phyloP scores from a whole-genome alignment of 2,797 vertebrate species.

The Helostoma temminkii region DNA sequence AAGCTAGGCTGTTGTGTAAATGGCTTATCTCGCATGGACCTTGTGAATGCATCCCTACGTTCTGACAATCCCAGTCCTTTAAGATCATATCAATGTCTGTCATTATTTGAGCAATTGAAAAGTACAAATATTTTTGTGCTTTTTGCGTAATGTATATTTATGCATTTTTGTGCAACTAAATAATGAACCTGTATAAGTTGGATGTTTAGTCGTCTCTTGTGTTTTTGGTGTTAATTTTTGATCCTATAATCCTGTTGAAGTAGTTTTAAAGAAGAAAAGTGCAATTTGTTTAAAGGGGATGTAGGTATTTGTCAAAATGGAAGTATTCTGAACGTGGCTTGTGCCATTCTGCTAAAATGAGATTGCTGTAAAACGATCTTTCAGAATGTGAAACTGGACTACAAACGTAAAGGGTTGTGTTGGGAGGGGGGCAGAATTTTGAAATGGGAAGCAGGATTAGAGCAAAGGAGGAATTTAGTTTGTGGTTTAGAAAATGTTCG shows the following conservation, averaged over 20 bases:
- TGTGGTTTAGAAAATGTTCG: conserved; percentile 85
- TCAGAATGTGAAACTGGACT: conserved; percentile 86
- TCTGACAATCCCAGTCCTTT: conserved; percentile 75
- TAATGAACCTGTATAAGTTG: conserved; percentile 85
- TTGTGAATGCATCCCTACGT: conserved; percentile 80
- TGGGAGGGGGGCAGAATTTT: conserved; percentile 63
- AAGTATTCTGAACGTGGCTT: conserved; percentile 71
- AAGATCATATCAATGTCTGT: conserved; percentile 78
- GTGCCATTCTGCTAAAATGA: conserved; percentile 78
- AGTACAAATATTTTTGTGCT: conserved; percentile 81
- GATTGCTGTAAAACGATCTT: conserved; percentile 78
- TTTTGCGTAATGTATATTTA: conserved; percentile 84
- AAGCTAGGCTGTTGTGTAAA: conserved; percentile 80
- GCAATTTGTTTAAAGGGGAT: conserved; percentile 84
- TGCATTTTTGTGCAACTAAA: conserved; percentile 86
- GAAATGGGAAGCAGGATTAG: conserved; percentile 76
- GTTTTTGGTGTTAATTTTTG: conserved; percentile 83
- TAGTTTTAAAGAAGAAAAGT: conserved; percentile 82
- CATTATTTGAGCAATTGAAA: conserved; percentile 80
- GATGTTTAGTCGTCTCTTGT: conserved; percentile 82
- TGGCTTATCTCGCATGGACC: conserved; percentile 82
- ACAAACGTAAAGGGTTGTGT: conserved; percentile 74
- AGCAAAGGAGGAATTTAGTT: conserved; percentile 80
- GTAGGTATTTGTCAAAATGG: conserved; percentile 64
- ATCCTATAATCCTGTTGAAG: conserved; percentile 80